Percentiles rank a stretch among this genome's conserved stretches.
Conservation (phyloP, 30 jellyfish, hydroid and myxozoan species). For the Nemopilema nomurai region DNA sequence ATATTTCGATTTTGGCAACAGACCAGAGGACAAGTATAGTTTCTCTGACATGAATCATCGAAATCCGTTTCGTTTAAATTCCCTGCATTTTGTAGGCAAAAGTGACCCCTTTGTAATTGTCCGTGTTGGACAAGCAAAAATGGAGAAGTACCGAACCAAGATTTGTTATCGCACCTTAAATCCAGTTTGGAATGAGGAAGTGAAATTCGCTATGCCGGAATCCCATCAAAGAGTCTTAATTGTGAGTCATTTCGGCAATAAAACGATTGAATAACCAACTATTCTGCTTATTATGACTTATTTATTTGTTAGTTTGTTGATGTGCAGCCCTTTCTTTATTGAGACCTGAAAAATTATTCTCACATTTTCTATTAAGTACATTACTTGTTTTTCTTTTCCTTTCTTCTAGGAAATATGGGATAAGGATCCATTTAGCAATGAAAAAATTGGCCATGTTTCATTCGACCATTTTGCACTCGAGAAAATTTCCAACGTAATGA, state of each 20-base stretch:
- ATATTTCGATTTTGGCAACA: no score
- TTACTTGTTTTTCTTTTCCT: background rate
- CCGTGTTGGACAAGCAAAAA: constrained; percentile 82
- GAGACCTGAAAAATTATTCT: background rate
- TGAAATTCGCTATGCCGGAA: constrained; percentile 97
- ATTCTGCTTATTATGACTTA: background rate
- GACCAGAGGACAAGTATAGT: no score
- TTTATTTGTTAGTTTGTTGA: background rate
- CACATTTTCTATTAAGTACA: background rate
- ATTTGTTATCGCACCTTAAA: constrained; percentile 87
- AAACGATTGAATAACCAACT: background rate
- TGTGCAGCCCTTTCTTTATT: no score
- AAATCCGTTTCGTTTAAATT: background rate
- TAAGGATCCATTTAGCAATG: constrained; percentile 97
- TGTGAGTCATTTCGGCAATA: constrained; percentile 36
- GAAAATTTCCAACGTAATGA: constrained; percentile 62
- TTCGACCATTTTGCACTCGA: constrained; percentile 64
- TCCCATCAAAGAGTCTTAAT: constrained; percentile 75
- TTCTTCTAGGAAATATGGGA: constrained; percentile 87
- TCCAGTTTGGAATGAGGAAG: constrained; percentile 99
- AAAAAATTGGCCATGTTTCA: constrained; percentile 82
- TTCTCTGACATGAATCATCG: background rate
- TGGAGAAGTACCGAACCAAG: constrained; percentile 84
- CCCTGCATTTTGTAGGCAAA: constrained; percentile 63
- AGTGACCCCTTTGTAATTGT: constrained; percentile 94